Evolutionary conservation across 2,113 vertebrate genomes (phyloP).

Genomic region (Accipiter cooperii): DNA sequence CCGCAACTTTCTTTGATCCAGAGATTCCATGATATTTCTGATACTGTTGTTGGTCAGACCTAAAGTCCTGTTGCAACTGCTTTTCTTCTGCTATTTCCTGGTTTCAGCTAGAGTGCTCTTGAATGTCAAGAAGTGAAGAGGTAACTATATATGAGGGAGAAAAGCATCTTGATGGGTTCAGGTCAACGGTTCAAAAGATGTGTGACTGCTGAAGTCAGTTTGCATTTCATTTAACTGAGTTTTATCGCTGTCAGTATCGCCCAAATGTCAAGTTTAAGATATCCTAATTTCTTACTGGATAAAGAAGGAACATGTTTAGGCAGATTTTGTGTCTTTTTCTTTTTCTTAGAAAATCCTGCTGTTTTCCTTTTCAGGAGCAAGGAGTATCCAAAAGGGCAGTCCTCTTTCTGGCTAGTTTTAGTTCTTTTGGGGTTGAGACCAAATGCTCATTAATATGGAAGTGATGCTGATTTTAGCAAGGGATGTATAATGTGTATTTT

Average conservation of each 20-base stretch:
- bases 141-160: neutral
- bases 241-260: neutral
- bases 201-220: neutral
- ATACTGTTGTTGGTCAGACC: neutral
- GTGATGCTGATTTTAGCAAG: neutral
- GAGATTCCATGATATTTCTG: neutral
- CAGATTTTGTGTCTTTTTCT: neutral
- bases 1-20: neutral
- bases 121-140: neutral
- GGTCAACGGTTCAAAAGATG: neutral
- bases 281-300: neutral
- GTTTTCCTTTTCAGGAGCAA: neutral
- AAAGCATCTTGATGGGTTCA: neutral
- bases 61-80: neutral
- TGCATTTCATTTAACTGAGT: neutral
- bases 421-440: neutral
- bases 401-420: neutral
- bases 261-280: slow-evolving; percentile 4
- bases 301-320: neutral
- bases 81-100: neutral
- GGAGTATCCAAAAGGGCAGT: neutral
- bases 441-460: neutral
- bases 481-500: neutral
- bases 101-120: neutral
- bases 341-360: neutral